Conservation (phyloP, 2,888 invertebrate genomes). For the Rotaria socialis region DNA sequence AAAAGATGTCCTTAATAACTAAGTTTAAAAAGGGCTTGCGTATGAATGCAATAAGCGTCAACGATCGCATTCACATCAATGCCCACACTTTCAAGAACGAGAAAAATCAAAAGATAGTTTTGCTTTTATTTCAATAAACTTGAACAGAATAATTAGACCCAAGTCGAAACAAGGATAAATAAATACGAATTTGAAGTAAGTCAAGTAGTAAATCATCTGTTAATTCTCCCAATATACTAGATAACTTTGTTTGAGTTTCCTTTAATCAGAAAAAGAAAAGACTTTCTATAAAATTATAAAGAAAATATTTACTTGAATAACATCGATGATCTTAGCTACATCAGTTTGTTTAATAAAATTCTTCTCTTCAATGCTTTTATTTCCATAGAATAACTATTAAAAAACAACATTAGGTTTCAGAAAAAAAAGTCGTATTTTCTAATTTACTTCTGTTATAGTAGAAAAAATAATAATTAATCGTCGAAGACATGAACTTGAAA, state of each 20-base stretch:
- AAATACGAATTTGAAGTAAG: not conserved
- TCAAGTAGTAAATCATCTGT: not conserved
- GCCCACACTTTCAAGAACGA: no score
- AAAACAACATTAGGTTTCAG: not conserved
- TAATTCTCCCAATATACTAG: not conserved
- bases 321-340: not conserved
- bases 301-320: not conserved
- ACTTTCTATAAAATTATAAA: not conserved
- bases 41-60: no score
- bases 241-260: not conserved
- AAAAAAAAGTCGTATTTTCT: not conserved
- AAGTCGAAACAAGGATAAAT: not conserved
- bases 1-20: no score
- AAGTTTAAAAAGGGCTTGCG: no score
- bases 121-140: not conserved
- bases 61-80: no score
- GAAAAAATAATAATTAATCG: conserved; percentile 8
- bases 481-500: conserved; percentile 10
- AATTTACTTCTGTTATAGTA: not conserved
- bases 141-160: not conserved
- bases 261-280: not conserved
- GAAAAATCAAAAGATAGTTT: no score
- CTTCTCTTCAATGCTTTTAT: not conserved
- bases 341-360: conserved; percentile 13
- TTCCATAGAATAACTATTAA: not conserved